Evolutionary conservation across 2,888 invertebrate genomes (phyloP).

Genomic region (Lasioglossum malachurum): DNA sequence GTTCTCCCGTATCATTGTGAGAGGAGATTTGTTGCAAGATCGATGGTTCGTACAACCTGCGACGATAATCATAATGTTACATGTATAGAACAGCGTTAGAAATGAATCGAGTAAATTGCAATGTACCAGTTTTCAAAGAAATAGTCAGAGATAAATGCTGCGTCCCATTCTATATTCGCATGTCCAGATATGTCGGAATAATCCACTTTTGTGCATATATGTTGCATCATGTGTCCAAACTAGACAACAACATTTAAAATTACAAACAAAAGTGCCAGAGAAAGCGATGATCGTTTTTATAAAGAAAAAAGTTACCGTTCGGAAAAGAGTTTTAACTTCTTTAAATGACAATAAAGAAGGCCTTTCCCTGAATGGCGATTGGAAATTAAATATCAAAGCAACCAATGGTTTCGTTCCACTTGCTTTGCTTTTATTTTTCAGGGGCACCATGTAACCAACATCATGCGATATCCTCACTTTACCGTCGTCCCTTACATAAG

Average conservation of each 20-base stretch:
- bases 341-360: constrained; percentile 91
- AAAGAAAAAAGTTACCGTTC: constrained; percentile 86
- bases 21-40: constrained; percentile 88
- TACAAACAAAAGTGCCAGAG: not conserved
- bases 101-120: not conserved
- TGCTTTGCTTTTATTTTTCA: constrained; percentile 90
- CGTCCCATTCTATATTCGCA: constrained; percentile 97
- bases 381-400: constrained; percentile 94
- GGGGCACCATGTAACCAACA: constrained; percentile 92
- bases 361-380: constrained; percentile 87
- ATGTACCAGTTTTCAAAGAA: constrained; percentile 91
- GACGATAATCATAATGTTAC: not conserved
- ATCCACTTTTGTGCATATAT: constrained; percentile 92
- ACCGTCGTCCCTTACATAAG: constrained; percentile 89
- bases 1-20: constrained; percentile 91
- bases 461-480: constrained; percentile 88
- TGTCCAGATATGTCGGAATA: constrained; percentile 94
- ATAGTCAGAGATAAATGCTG: constrained; percentile 92
- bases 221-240: constrained; percentile 95
- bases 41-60: constrained; percentile 88
- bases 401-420: constrained; percentile 90
- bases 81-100: not conserved
- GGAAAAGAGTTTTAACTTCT: constrained; percentile 92
- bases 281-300: not conserved
- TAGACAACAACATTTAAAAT: constrained; percentile 75